These are phyloP conservation scores for Digitonthophagus gazella DNA, from an alignment of 2,888 invertebrate genomes.

Conservation along the genomic window DNA sequence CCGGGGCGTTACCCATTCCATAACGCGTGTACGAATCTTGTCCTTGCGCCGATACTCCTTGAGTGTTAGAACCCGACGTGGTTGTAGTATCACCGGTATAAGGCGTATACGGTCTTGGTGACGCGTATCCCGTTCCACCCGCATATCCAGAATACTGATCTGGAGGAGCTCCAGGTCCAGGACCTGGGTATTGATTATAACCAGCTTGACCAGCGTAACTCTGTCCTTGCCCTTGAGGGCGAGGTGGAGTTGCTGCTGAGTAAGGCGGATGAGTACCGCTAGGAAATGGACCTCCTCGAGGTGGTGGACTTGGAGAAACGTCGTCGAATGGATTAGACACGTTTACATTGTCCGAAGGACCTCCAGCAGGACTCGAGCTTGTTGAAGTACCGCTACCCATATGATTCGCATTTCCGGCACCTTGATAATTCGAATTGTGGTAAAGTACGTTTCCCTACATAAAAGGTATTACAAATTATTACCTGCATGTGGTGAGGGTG, in stretches of 20 bases:
- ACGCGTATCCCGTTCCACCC: constrained; percentile 42
- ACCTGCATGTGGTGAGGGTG: constrained; percentile 66
- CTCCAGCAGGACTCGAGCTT: constrained; percentile 51
- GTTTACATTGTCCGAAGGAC: constrained; percentile 72
- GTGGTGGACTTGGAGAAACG: constrained; percentile 58
- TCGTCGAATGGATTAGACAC: constrained; percentile 87
- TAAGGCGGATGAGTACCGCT: constrained; percentile 52
- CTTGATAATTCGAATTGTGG: constrained; percentile 33
- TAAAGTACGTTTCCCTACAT: neutral
- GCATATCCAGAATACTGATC: constrained; percentile 59
- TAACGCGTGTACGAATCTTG: constrained; percentile 51
- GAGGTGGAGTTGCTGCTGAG: constrained; percentile 50
- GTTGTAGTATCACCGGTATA: constrained; percentile 56
- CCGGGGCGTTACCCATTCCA: constrained; percentile 40
- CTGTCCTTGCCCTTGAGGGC: constrained; percentile 46
- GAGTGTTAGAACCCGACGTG: constrained; percentile 33
- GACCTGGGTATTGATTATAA: constrained; percentile 67
- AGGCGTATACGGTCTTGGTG: constrained; percentile 76
- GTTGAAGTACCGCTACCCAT: constrained; percentile 49
- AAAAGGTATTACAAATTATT: constrained; percentile 26
- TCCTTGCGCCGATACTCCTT: constrained; percentile 41
- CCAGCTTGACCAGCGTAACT: constrained; percentile 59
- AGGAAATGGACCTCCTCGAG: constrained; percentile 47
- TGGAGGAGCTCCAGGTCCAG: constrained; percentile 55
- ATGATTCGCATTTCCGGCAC: constrained; percentile 50